Conservation (phyloP, 1,140 invertebrate genomes). For the Neodiprion pinetum region DNA sequence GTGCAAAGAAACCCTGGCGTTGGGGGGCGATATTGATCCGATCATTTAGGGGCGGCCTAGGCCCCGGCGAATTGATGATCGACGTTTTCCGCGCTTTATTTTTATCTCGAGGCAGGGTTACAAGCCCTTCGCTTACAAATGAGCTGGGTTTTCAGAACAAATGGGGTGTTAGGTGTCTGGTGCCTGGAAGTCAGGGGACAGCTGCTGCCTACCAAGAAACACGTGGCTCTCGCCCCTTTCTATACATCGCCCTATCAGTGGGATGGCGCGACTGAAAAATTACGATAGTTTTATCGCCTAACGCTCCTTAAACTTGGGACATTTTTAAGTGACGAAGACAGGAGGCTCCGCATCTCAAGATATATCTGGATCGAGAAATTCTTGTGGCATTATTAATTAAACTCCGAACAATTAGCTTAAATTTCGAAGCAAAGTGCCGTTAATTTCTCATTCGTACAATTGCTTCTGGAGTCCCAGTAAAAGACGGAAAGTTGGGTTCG, state of each 20-base stretch:
- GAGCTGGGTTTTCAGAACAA: slow-evolving; percentile 31
- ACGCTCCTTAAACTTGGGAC: slow-evolving; percentile 5
- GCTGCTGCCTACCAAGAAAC: slow-evolving; percentile 28
- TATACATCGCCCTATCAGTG: slow-evolving; percentile 34
- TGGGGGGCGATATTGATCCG: neutral
- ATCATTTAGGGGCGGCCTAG: neutral
- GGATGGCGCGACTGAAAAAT: slow-evolving; percentile 39
- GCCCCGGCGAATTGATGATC: slow-evolving; percentile 24
- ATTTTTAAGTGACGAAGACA: slow-evolving; percentile 6
- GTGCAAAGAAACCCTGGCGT: no score
- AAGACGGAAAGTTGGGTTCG: no score
- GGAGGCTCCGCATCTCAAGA: no score
- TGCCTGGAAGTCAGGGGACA: slow-evolving; percentile 22
- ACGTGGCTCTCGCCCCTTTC: slow-evolving; percentile 18
- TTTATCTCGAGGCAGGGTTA: slow-evolving; percentile 29
- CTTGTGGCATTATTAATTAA: no score
- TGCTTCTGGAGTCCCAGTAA: no score
- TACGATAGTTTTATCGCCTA: slow-evolving; percentile 35
- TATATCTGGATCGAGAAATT: no score
- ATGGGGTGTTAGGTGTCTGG: slow-evolving; percentile 37
- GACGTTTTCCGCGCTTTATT: slow-evolving; percentile 32
- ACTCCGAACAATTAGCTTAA: no score
- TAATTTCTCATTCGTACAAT: no score
- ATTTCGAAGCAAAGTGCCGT: no score
- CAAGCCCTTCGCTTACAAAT: slow-evolving; percentile 40